phyloP scores from a whole-genome alignment of 2,113 vertebrate genomes.

The Megaceryle torquata region DNA sequence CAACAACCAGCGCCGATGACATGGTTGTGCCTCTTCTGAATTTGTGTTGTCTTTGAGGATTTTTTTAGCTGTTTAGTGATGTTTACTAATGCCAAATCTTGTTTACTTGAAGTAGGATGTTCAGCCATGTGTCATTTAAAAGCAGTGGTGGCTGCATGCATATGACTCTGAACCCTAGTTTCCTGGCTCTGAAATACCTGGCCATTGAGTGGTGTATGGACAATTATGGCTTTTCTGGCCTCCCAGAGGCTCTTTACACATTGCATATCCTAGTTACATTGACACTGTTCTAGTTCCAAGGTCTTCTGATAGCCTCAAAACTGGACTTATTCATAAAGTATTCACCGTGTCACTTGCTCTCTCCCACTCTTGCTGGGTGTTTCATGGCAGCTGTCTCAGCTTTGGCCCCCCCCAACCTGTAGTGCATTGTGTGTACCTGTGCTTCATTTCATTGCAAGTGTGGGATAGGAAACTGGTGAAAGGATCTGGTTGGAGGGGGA shows the following conservation, averaged over 20 bases:
- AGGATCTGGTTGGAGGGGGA: neutral
- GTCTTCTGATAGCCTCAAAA: neutral
- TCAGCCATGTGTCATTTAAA: neutral
- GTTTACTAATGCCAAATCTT: neutral
- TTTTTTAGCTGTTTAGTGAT: neutral
- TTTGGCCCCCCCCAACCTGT: neutral
- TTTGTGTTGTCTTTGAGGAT: neutral
- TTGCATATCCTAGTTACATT: neutral
- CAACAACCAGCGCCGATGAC: neutral
- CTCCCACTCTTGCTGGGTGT: neutral
- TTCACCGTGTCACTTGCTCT: neutral
- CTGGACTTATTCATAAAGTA: neutral
- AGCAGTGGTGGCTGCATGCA: neutral
- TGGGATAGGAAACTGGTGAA: neutral
- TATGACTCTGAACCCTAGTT: neutral
- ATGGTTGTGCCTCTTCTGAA: neutral
- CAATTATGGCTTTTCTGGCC: neutral
- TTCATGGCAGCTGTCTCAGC: neutral
- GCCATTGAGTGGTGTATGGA: neutral
- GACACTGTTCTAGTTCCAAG: neutral
- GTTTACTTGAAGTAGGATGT: neutral
- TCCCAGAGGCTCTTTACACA: neutral
- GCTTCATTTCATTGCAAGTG: neutral
- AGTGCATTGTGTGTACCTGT: fast-evolving
- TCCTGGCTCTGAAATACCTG: neutral